A percentile compares a stretch with the other conserved stretches of the same genome.
These are phyloP conservation scores for Aphelinus certus DNA, from an alignment of 1,140 invertebrate species.

Conservation along the genomic window DNA sequence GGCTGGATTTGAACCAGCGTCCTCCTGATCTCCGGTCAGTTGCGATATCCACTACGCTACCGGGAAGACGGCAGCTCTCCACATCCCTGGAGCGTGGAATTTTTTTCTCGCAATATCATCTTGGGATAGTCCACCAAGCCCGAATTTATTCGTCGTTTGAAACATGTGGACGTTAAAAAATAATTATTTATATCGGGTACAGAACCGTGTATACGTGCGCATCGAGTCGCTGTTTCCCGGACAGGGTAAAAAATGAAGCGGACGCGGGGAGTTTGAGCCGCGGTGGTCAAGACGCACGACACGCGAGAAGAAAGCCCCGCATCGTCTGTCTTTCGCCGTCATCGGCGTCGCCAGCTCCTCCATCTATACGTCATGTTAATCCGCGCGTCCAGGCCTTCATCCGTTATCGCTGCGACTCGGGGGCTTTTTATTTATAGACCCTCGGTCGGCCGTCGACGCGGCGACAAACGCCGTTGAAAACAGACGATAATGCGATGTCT, in stretches of 20 bases:
- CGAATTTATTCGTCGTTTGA: too few species aligned
- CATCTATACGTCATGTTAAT: constrained; percentile 8
- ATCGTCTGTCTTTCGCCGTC: neutral
- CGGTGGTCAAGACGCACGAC: neutral
- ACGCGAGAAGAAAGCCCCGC: neutral
- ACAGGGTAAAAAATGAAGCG: neutral
- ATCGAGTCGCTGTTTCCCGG: too few species aligned
- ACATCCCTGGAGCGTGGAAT: too few species aligned
- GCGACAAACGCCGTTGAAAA: constrained; percentile 14
- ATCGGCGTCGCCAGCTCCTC: neutral
- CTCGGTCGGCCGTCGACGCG: neutral
- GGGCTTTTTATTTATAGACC: constrained; percentile 7
- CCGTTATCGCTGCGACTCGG: neutral
- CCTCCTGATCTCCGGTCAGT: too few species aligned
- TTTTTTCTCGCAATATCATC: too few species aligned
- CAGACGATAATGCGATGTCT: neutral
- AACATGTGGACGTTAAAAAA: too few species aligned
- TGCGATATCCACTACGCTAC: too few species aligned
- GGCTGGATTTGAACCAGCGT: too few species aligned
- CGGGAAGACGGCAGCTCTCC: too few species aligned
- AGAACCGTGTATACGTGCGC: too few species aligned
- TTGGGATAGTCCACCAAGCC: too few species aligned
- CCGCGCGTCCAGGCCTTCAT: neutral
- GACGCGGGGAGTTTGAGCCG: neutral
- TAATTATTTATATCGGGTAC: too few species aligned